Base-by-base conservation (phyloP, 2,113 vertebrate genomes). In the Pseudonaja textilis region DNA sequence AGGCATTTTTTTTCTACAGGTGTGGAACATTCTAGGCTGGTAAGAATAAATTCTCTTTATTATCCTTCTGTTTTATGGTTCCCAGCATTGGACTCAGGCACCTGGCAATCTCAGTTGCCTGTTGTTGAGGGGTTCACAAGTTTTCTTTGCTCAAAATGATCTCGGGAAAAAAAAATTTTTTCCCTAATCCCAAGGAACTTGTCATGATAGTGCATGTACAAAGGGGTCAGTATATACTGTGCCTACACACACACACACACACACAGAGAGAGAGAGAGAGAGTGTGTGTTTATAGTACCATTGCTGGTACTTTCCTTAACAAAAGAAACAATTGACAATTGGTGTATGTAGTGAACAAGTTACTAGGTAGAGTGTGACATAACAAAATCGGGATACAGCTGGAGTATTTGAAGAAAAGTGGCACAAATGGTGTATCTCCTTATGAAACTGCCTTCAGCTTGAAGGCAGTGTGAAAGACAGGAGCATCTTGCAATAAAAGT, bases 101-200 rank as follows among this genome's bases (percentile, higher is more conserved):
- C 23, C 23, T 87, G 18, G 0, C 4, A 5, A 0, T 10, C 2
- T n/a, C 18, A 91, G 50, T 50, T 69, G 69, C 34, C 34, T 0
- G 0, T 45, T 91, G 47, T 56, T 92, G 7, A 0, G 2, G 2
- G 1, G 1, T 0, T 9, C 2, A 61, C 20, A 52, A 3, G 12
- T 1, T 34, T 85, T 90, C 26, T 61, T 86, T 91, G 50, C 61
- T 5, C 5, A 22, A 20, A 87, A 0, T 93, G 16, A 10, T 74
- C 0, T 91, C 0, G 0, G 5, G 0, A 5, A 45, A 45, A 45
- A 45, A 45, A 45, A 5, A 47, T 25, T 59, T 57, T 25, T 59
- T 57, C 29, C 39, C 88, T 92, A 39, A 16, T 39, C 54, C 74
- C 59, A 92, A 12, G 22, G n/a, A 26, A 81, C 18, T 69, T 45